phyloP scores from a whole-genome alignment of 2,797 vertebrate species.

The Linurgus olivaceus region DNA sequence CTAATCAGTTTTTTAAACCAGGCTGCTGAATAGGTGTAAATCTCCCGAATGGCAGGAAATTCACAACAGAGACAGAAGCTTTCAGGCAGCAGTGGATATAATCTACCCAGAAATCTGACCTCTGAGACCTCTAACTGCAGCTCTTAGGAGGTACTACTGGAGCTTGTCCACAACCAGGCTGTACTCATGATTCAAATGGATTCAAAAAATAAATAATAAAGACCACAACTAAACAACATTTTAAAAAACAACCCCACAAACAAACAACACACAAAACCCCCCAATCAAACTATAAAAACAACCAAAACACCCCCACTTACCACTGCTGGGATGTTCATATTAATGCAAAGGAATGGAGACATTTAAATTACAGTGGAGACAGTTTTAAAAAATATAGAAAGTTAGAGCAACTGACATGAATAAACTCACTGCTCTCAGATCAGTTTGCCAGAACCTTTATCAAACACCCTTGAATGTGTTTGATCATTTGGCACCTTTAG shows the following conservation, averaged over 20 bases:
- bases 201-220: neutral
- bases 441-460: neutral
- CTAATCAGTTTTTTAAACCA: neutral
- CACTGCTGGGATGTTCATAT: neutral
- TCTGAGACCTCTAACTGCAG: neutral
- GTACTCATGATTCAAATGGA: neutral
- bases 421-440: neutral
- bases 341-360: neutral
- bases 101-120: neutral
- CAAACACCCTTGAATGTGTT: neutral
- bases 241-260: neutral
- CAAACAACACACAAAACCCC: neutral
- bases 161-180: neutral
- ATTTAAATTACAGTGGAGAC: neutral
- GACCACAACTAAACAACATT: neutral
- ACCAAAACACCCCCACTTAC: rapidly evolving
- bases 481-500: neutral
- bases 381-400: neutral
- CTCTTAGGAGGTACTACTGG: neutral
- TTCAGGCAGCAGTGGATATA: neutral
- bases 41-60: neutral
- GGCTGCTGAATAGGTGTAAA: neutral
- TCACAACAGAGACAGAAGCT: neutral
- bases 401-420: neutral
- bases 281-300: neutral